Evolutionary conservation across 2,888 invertebrate species (phyloP).

Genomic region (Congeria kusceri): DNA sequence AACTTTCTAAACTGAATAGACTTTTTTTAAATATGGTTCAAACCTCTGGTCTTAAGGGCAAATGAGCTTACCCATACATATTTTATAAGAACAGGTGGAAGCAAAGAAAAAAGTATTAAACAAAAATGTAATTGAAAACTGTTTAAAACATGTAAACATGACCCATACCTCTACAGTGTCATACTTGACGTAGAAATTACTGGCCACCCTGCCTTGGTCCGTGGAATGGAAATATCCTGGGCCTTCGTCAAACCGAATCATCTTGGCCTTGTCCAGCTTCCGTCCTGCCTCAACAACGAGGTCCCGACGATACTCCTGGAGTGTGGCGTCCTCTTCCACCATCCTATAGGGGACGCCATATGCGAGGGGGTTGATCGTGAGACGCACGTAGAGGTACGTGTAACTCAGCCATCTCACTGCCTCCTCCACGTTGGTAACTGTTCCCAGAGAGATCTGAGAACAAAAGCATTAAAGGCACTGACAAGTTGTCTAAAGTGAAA

Average conservation of each 20-base stretch:
- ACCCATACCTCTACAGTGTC: conserved; percentile 92
- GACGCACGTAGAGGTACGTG: conserved; percentile 97
- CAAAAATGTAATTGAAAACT: too few relatives aligned
- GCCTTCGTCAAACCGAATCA: conserved; percentile 95
- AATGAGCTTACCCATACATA: too few relatives aligned
- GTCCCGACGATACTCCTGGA: conserved; percentile 92
- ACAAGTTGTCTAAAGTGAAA: too few relatives aligned
- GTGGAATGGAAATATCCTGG: conserved; percentile 88
- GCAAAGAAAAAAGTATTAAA: too few relatives aligned
- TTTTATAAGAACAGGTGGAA: too few relatives aligned
- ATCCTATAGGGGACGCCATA: conserved; percentile 90
- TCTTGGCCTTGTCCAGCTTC: conserved; percentile 94
- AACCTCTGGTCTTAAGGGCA: too few relatives aligned
- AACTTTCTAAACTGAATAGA: too few relatives aligned
- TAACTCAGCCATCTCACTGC: conserved; percentile 99
- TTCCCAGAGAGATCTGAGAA: conserved; percentile 94
- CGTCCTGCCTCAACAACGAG: conserved; percentile 93
- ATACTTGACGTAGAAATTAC: conserved; percentile 98
- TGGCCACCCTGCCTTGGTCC: conserved; percentile 97
- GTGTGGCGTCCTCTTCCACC: conserved; percentile 89
- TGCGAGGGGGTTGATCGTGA: conserved; percentile 94
- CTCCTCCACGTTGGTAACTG: conserved; percentile 97
- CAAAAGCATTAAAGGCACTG: neutral
- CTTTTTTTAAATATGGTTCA: too few relatives aligned
- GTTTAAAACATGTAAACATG: too few relatives aligned